These are phyloP conservation scores for Aramus guarauna DNA, from an alignment of 2,113 vertebrate genomes.

Conservation along the genomic window DNA sequence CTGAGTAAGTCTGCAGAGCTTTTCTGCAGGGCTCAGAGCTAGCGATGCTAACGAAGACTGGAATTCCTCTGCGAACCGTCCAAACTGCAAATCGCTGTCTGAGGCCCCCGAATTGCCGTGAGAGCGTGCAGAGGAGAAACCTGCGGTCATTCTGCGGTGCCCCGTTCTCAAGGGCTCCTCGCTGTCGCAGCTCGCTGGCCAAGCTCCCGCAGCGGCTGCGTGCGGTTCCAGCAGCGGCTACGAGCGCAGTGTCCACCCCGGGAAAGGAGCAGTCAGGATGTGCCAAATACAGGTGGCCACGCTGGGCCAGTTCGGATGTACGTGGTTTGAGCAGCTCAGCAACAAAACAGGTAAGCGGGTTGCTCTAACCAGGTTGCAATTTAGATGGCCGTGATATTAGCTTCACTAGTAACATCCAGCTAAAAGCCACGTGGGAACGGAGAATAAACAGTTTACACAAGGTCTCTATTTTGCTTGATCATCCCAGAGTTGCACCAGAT, in stretches of 20 bases:
- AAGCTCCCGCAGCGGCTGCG: accelerated
- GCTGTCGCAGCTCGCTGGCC: neutral
- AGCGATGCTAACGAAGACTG: accelerated
- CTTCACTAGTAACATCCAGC: neutral
- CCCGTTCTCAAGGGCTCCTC: neutral
- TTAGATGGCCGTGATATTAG: accelerated
- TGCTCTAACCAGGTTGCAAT: neutral
- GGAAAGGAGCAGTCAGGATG: neutral
- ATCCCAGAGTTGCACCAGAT: no score
- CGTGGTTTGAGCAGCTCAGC: neutral
- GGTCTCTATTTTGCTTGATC: neutral
- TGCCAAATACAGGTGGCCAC: neutral
- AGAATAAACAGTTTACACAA: neutral
- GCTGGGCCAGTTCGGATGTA: neutral
- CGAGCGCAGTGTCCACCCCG: accelerated
- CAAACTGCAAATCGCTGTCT: accelerated
- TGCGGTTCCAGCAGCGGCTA: neutral
- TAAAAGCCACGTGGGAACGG: accelerated
- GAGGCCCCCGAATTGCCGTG: accelerated
- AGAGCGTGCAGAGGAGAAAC: neutral
- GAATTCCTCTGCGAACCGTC: accelerated
- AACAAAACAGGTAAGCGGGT: accelerated
- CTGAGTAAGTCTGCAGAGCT: neutral
- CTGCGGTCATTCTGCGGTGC: accelerated
- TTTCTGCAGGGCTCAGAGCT: neutral